These are phyloP conservation scores for Morpho helenor DNA, from an alignment of 2,888 invertebrate species.

Conservation along the genomic window DNA sequence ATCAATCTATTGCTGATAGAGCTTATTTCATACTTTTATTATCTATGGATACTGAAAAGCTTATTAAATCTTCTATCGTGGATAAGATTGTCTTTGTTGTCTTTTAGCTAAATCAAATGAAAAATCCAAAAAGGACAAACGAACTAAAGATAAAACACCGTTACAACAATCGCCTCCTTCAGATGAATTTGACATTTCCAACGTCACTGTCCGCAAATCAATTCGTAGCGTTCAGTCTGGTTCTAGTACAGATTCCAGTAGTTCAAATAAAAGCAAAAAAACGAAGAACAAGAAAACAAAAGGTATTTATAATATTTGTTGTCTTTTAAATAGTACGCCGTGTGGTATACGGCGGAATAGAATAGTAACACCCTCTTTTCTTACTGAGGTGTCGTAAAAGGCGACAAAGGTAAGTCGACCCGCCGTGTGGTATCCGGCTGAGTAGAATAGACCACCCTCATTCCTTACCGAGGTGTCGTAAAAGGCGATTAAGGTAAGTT, in stretches of 20 bases:
- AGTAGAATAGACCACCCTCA: too few relatives aligned
- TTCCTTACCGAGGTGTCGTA: too few relatives aligned
- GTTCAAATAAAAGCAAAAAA: constrained; percentile 33
- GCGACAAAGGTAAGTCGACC: too few relatives aligned
- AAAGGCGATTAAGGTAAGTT: too few relatives aligned
- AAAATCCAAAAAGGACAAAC: constrained; percentile 9
- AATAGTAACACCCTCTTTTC: too few relatives aligned
- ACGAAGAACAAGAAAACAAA: constrained; percentile 24
- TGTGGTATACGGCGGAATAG: too few relatives aligned
- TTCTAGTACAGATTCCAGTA: constrained; percentile 44
- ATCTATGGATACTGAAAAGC: neutral
- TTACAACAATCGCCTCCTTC: constrained; percentile 31
- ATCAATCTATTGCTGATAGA: too few relatives aligned
- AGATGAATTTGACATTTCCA: constrained; percentile 48
- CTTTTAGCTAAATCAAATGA: constrained; percentile 23
- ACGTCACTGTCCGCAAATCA: constrained; percentile 51
- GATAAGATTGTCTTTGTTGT: too few relatives aligned
- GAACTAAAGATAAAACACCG: neutral
- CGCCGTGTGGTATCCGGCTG: too few relatives aligned
- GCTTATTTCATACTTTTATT: neutral
- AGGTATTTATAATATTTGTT: constrained; percentile 14
- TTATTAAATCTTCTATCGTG: too few relatives aligned
- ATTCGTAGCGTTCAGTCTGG: constrained; percentile 38
- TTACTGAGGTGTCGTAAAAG: too few relatives aligned
- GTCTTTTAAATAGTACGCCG: too few relatives aligned